Percentiles rank a stretch among this genome's conserved stretches.
These are phyloP conservation scores for Onychomys arenicola DNA, from an alignment of 2,797 vertebrate genomes.

Conservation along the genomic window DNA sequence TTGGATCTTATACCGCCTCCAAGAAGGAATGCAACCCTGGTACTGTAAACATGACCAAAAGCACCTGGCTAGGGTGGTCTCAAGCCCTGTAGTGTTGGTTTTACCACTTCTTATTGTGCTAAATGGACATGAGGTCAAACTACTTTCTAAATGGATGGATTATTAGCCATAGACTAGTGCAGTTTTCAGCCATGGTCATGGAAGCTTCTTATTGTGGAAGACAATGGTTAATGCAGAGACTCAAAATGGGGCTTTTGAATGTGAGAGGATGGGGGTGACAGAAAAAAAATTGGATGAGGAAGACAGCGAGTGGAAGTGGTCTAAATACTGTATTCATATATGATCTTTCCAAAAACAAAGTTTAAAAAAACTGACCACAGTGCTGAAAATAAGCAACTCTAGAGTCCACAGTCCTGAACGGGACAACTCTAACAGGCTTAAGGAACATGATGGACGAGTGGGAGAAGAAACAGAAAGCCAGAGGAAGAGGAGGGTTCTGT, in stretches of 20 bases:
- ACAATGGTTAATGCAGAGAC: background rate
- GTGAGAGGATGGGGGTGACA: background rate
- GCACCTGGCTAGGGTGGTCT: too few species aligned
- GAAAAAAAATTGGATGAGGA: background rate
- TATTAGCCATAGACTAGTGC: too few species aligned
- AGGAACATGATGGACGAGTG: background rate
- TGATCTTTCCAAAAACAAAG: background rate
- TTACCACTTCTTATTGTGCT: background rate
- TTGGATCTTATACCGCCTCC: background rate
- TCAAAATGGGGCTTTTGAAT: background rate
- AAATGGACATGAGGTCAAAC: background rate
- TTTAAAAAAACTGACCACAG: background rate
- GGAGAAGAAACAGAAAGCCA: background rate
- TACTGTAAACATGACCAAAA: too few species aligned
- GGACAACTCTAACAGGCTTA: background rate
- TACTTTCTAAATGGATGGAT: background rate
- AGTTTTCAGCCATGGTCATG: background rate
- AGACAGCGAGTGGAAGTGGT: background rate
- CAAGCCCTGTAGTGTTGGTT: background rate
- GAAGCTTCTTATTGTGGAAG: background rate
- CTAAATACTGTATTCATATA: background rate
- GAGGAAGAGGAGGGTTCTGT: fast-evolving
- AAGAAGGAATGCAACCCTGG: background rate
- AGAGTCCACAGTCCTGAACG: background rate
- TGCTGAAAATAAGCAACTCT: background rate